Evolutionary conservation across 2,888 invertebrate species (phyloP), one percentile per base, ranked within the genome.

Genomic region (Thereva nobilitata): DNA sequence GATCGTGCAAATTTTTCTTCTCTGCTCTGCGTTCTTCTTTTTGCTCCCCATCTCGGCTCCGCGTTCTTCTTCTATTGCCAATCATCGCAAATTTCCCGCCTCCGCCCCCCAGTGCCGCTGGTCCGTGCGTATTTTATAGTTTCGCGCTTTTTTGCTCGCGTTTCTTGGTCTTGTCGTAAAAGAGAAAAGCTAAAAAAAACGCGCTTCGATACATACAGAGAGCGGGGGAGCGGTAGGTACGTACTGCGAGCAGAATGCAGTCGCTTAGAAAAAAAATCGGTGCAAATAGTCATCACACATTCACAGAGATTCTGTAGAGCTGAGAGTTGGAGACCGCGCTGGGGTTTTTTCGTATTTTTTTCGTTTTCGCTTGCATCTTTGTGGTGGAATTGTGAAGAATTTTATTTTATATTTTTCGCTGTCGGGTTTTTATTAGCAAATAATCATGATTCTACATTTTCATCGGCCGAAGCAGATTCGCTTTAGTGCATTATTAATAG

Each of bases 231-330:
- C 23, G 23, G 23, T 23, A 23, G 23, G 23, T 23, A 23, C 23
- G 23, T 23, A 23, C 23, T 23, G 23, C 23, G 23, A 23, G 23
- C 23, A 23, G 23, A 23, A 23, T 50, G 61, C 61, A 61, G 23
- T 61, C 50, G 50, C 34, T 50, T 61, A 61, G 50, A 35, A 12
- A 44, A 57, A 57, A 61, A 61, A 61, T 50, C 61, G n/a, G 50
- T 53, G 9, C 53, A 53, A 8, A 10, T 38, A 40, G 38, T 53
- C 10, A 53, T 6, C 53, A 52, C 52, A 52, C 52, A 52, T 52
- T 52, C 35, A 7, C 35, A 52, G 5, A 52, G 53, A 6, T 1
- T 8, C 37, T 10, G 53, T 40, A 53, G 10, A 9, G 23, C 23
- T 23, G 23, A 23, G 23, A 23, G 23, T 53, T 53, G 38, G 38